phyloP scores from a whole-genome alignment of 1,140 invertebrate genomes.

The roundworm (Caenorhabditis elegans) region WBcel235 BX284605.5:9222501-9223000 shows the following conservation, averaged over 20 bases:
- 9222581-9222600: neutral
- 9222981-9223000: neutral
- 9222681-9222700: neutral
- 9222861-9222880: neutral
- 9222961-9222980: neutral
- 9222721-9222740: neutral
- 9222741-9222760: neutral
- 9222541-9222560: neutral
- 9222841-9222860: neutral
- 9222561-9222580: neutral
- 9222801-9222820: neutral
- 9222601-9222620: neutral
- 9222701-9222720: neutral
- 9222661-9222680: neutral
- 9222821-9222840: neutral
- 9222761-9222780: neutral
- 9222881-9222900: neutral
- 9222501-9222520: neutral
- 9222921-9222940: neutral
- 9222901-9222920: neutral
- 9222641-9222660: neutral
- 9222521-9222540: neutral
- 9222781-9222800: neutral
- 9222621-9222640: slow-evolving; percentile 3
- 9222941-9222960: neutral